phyloP scores from a whole-genome alignment of 2,888 invertebrate species.

The Cryptus viduatorius region DNA sequence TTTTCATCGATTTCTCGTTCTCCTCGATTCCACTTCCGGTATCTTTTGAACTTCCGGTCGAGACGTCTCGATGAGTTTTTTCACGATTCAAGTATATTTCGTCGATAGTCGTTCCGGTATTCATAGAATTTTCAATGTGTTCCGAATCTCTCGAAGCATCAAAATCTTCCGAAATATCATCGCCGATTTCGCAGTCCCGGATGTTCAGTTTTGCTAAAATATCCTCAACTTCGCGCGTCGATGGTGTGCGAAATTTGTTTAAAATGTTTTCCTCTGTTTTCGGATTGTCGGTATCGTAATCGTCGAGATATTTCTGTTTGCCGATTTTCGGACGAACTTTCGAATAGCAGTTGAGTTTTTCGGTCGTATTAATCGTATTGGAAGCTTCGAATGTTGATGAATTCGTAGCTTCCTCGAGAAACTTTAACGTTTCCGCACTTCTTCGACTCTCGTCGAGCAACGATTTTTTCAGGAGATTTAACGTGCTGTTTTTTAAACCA shows the following conservation, averaged over 20 bases:
- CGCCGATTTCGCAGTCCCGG: not conserved
- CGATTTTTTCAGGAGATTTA: constrained; percentile 36
- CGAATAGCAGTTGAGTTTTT: not conserved
- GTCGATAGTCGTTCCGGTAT: constrained; percentile 10
- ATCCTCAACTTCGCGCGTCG: constrained; percentile 63
- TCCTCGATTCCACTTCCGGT: constrained; percentile 11
- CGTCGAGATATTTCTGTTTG: constrained; percentile 29
- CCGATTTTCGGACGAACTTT: not conserved
- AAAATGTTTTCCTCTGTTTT: not conserved
- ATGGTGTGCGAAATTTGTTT: constrained; percentile 34
- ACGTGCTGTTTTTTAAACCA: constrained; percentile 23
- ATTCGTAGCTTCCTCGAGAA: not conserved
- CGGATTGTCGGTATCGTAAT: constrained; percentile 8
- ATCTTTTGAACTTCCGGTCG: constrained; percentile 12
- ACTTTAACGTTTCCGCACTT: not conserved
- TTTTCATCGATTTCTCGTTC: constrained; percentile 46
- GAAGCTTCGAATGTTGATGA: not conserved
- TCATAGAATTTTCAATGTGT: not conserved
- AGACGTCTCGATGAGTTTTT: not conserved
- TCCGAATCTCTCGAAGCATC: constrained; percentile 28
- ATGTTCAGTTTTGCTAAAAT: constrained; percentile 70
- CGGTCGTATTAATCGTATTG: not conserved
- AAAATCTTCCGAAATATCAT: constrained; percentile 1
- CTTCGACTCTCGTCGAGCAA: constrained; percentile 15
- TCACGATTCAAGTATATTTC: not conserved